Conservation (phyloP, 2,113 vertebrate species). For the Melanerpes formicivorus region DNA sequence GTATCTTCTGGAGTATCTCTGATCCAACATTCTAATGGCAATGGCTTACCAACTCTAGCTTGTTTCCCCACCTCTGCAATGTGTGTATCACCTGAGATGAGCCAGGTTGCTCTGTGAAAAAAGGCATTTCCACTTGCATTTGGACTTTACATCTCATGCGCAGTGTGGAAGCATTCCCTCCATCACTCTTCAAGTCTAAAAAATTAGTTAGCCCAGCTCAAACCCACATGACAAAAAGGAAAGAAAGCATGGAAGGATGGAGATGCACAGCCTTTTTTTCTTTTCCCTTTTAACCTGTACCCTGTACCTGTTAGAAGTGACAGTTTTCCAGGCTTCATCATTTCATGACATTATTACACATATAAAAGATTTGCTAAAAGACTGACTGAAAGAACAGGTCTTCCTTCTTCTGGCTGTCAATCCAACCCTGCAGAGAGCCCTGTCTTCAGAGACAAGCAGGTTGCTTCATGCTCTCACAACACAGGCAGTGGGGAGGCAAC, state of each 20-base stretch:
- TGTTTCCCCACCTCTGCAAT: not conserved
- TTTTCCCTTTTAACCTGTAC: not conserved
- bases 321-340: not conserved
- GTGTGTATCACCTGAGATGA: not conserved
- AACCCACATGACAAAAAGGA: not conserved
- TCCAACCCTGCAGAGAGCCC: not conserved
- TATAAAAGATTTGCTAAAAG: not conserved
- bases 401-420: not conserved
- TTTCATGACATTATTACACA: not conserved
- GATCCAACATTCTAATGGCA: not conserved
- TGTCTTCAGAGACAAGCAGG: not conserved
- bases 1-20: not conserved
- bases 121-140: not conserved
- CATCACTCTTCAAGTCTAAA: not conserved
- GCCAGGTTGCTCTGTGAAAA: not conserved
- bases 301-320: not conserved
- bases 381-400: not conserved
- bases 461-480: not conserved
- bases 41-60: not conserved
- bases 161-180: not conserved
- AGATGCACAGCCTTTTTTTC: not conserved
- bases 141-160: not conserved
- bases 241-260: not conserved
- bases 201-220: not conserved
- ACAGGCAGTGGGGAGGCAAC: not conserved